These are phyloP conservation scores for Falco biarmicus DNA, from an alignment of 2,797 vertebrate genomes.

Conservation along the genomic window DNA sequence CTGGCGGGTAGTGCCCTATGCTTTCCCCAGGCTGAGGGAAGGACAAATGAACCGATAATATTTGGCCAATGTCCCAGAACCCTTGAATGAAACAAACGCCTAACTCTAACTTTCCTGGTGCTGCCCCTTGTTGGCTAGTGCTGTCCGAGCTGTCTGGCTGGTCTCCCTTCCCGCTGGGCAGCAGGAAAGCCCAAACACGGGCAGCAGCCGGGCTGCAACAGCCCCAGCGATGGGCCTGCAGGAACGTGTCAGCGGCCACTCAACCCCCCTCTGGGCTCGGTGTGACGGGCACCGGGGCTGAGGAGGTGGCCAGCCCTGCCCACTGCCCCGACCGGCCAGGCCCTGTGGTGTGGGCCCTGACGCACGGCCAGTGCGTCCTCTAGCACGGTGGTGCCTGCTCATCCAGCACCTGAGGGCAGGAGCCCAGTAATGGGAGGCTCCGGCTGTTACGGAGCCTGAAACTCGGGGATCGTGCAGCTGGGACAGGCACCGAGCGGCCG, in stretches of 20 bases:
- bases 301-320: neutral
- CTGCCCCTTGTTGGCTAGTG: neutral
- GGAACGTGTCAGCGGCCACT: neutral
- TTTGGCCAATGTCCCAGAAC: neutral
- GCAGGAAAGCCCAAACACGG: fast-evolving
- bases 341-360: neutral
- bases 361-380: fast-evolving
- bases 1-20: fast-evolving
- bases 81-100: neutral
- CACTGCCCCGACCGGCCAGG: neutral
- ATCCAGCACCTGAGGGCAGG: neutral
- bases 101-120: neutral
- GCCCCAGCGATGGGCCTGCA: fast-evolving
- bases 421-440: fast-evolving
- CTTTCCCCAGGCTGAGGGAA: neutral
- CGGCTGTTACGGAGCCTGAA: fast-evolving
- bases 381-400: fast-evolving
- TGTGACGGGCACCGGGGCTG: neutral
- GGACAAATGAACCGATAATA: neutral
- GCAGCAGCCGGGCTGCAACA: neutral
- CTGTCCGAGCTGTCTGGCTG: neutral
- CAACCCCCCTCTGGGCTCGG: neutral
- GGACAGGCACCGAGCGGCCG: neutral
- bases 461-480: neutral
- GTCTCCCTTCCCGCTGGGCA: neutral